Evolutionary conservation across 1,140 invertebrate genomes (phyloP).

Genomic region (Argopecten irradians): DNA sequence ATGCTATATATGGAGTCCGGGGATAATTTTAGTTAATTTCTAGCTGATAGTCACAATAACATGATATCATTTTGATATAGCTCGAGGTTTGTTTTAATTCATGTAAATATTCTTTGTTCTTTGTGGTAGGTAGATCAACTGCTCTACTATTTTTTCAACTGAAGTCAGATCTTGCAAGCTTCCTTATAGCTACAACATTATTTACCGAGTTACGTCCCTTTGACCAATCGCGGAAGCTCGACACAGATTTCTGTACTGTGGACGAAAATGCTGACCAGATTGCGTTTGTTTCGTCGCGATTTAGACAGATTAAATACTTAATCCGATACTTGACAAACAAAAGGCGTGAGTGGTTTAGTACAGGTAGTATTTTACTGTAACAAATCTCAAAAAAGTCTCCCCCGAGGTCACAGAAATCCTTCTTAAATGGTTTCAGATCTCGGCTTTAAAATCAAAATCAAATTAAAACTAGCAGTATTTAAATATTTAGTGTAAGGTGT

Average conservation of each 20-base stretch:
- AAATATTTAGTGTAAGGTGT: not conserved
- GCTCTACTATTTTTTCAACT: too few relatives aligned
- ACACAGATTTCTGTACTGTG: not conserved
- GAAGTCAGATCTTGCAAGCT: too few relatives aligned
- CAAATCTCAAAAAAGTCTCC: not conserved
- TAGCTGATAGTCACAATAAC: too few relatives aligned
- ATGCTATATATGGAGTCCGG: too few relatives aligned
- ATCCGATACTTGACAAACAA: not conserved
- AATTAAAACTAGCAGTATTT: not conserved
- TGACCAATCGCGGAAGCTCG: not conserved
- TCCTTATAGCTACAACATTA: not conserved
- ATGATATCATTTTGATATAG: not conserved
- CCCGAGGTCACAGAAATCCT: not conserved
- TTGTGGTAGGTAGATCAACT: too few relatives aligned
- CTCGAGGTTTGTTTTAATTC: not conserved
- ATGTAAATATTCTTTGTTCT: too few relatives aligned
- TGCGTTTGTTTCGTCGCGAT: not conserved
- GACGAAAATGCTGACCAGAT: not conserved
- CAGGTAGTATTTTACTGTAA: not conserved
- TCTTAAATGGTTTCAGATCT: not conserved
- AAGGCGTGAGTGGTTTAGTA: not conserved
- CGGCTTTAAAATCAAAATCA: constrained; percentile 10
- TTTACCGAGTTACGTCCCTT: not conserved
- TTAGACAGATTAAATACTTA: not conserved
- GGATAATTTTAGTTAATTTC: too few relatives aligned